Evolutionary conservation across 2,113 vertebrate genomes (phyloP).

Genomic region (Brachionichthys hirsutus): DNA sequence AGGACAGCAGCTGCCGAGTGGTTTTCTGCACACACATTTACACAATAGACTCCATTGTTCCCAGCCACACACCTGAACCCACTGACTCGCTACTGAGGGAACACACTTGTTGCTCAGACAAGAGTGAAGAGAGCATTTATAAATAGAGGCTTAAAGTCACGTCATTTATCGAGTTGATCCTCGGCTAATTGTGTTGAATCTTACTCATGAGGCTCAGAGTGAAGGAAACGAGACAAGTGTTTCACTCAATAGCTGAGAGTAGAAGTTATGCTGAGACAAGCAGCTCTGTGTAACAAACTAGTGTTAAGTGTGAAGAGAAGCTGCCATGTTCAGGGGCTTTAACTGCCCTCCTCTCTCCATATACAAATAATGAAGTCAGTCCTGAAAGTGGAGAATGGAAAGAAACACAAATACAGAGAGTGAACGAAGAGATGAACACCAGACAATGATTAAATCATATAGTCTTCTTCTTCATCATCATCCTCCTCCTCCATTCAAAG

Average conservation of each 20-base stretch:
- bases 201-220: slow-evolving; percentile 1
- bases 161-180: slow-evolving; percentile 11
- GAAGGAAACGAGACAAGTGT: slow-evolving; percentile 9
- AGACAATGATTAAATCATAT: too few relatives aligned
- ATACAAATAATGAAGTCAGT: too few relatives aligned
- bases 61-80: slow-evolving; percentile 9
- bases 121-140: slow-evolving; percentile 7
- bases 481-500: too few relatives aligned
- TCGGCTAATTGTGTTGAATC: background rate
- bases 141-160: slow-evolving; percentile 8
- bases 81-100: slow-evolving; percentile 9
- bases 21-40: slow-evolving; percentile 5
- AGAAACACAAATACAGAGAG: too few relatives aligned
- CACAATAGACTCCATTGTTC: slow-evolving; percentile 37
- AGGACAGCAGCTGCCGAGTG: slow-evolving; percentile 8
- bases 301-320: too few relatives aligned
- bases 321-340: too few relatives aligned
- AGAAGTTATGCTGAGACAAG: slow-evolving; percentile 1
- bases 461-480: too few relatives aligned
- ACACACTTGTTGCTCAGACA: slow-evolving; percentile 13
- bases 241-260: background rate
- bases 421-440: too few relatives aligned
- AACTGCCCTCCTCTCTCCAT: too few relatives aligned
- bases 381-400: too few relatives aligned
- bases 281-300: slow-evolving; percentile 1